Percentiles rank a stretch among this genome's conserved stretches.
Evolutionary conservation across 2,797 vertebrate species (phyloP).

Genomic region (Choloepus didactylus): DNA sequence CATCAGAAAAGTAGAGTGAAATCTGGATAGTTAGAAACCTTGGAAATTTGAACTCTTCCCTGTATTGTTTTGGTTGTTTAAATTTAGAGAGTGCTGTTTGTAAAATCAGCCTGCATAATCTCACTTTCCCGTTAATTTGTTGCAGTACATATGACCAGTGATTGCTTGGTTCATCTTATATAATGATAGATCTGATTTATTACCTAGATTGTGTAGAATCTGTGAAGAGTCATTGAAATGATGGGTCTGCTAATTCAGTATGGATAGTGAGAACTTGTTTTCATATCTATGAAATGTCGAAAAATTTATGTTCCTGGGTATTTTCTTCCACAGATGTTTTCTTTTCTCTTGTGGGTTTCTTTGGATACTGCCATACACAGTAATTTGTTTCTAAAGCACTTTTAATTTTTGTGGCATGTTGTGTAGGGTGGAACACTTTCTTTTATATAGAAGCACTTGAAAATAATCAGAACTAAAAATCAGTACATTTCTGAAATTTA

Average conservation of each 20-base stretch:
- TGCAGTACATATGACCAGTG: not conserved
- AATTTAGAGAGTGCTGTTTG: not conserved
- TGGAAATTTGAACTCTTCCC: not conserved
- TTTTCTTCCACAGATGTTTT: not conserved
- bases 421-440: not conserved
- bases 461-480: constrained; percentile 43
- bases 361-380: not conserved
- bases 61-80: not conserved
- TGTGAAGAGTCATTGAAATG: not conserved
- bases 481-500: constrained; percentile 37
- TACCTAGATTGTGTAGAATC: not conserved
- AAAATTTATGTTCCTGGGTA: not conserved
- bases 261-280: not conserved
- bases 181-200: not conserved
- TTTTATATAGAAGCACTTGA: not conserved
- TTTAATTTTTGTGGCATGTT: not conserved
- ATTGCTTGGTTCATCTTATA: not conserved
- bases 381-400: constrained; percentile 3
- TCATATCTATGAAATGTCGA: not conserved
- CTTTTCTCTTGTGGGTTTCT: not conserved
- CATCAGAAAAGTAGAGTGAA: not conserved
- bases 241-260: not conserved
- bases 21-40: not conserved
- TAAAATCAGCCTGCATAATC: constrained; percentile 28
- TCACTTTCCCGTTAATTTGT: constrained; percentile 2